A percentile compares a stretch with the other conserved stretches of the same genome.
phyloP scores from a whole-genome alignment of 2,888 invertebrate species.

The Leptinotarsa haldemani region DNA sequence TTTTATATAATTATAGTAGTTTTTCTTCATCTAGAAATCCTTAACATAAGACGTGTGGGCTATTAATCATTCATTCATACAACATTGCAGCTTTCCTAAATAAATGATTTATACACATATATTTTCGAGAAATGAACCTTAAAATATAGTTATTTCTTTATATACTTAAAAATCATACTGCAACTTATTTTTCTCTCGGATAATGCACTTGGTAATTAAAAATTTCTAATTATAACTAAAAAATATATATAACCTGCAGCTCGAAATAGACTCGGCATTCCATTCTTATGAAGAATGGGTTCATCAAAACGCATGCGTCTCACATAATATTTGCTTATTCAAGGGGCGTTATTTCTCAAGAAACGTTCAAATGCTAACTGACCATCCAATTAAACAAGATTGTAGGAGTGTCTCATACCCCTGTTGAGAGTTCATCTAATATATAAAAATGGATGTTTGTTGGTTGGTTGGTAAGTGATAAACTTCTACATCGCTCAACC shows the following conservation, averaged over 20 bases:
- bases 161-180: constrained; percentile 55
- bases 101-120: constrained; percentile 54
- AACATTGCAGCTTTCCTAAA: constrained; percentile 60
- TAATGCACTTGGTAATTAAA: constrained; percentile 63
- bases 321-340: neutral
- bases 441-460: too few species aligned
- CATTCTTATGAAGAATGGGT: constrained; percentile 10
- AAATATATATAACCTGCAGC: constrained; percentile 53
- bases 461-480: too few species aligned
- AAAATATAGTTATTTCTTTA: constrained; percentile 52
- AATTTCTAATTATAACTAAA: constrained; percentile 60
- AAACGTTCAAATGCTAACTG: neutral
- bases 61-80: constrained; percentile 59
- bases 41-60: constrained; percentile 64
- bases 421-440: too few species aligned
- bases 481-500: too few species aligned
- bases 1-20: constrained; percentile 57
- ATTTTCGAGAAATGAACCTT: constrained; percentile 45
- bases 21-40: constrained; percentile 59
- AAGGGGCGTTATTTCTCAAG: neutral
- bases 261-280: neutral
- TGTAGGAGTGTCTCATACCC: too few species aligned
- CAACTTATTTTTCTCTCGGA: constrained; percentile 52
- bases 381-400: neutral
- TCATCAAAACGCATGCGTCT: neutral